Base-by-base conservation (phyloP, 2,888 invertebrate genomes). In the Caenorhabditis sp. region DNA sequence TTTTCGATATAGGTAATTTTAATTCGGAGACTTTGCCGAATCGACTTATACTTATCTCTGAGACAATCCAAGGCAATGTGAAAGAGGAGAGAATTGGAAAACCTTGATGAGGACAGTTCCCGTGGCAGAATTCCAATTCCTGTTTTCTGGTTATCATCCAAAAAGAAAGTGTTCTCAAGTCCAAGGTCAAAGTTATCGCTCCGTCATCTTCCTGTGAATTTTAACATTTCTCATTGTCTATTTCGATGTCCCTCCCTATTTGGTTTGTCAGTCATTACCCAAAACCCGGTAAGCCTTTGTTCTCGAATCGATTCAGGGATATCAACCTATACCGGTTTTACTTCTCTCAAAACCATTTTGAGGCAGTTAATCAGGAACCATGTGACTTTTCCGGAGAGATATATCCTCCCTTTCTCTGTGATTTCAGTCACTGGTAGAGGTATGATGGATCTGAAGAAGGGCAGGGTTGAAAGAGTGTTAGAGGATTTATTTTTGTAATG, bases 131-230 rank as follows among this genome's bases (percentile, higher is more conserved):
- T 68, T 56, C 43, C 20, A 59, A 70, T 53, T 70, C 70, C 70
- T 70, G 70, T 70, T 70, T 70, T 59, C 37, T 70, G 70, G 70
- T 70, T 70, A 70, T 70, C 70, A 59, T 70, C 70, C 59, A 45
- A 70, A 53, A 46, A 56, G 24, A 43, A 24, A 30, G 32, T 58
- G 58, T 59, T 52, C 52, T 68, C 37, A 41, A 59, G 68, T 68
- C 68, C 68, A 68, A 68, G 68, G 68, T 68, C 52, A 45, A 35
- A 68, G 68, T 58, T 59, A 68, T 59, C 50, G 58, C 39, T 24
- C 30, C 56, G 35, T 68, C 41, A 59, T 52, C 58, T 58, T 59
- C 66, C 63, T 26, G 65, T 15, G 17, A 39, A 15, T 27, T 26
- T 46, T 22, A 27, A 45, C 45, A 35, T 27, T 58, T 27, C 20